phyloP scores from a whole-genome alignment of 2,797 vertebrate species.

The Natrix natrix region DNA sequence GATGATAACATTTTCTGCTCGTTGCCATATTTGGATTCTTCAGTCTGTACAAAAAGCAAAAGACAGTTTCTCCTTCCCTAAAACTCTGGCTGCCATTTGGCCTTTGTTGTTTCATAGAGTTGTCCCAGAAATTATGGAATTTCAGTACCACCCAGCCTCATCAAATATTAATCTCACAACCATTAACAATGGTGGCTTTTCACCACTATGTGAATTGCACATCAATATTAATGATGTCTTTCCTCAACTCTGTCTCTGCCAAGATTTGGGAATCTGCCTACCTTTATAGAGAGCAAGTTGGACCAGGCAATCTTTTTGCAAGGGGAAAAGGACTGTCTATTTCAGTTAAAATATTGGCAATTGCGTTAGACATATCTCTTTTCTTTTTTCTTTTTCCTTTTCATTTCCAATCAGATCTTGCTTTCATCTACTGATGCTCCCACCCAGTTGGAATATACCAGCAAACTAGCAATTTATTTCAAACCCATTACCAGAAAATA shows the following conservation, averaged over 20 bases:
- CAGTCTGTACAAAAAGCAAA: conserved; percentile 5
- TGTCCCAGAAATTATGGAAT: conserved; percentile 56
- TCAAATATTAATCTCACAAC: conserved; percentile 66
- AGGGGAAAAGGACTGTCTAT: conserved; percentile 17
- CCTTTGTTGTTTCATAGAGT: conserved; percentile 41
- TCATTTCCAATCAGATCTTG: conserved; percentile 23
- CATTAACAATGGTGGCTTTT: conserved; percentile 61
- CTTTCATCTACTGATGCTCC: conserved; percentile 39
- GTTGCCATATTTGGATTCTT: conserved; percentile 12
- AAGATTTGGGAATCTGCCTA: conserved; percentile 55
- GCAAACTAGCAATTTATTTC: conserved; percentile 44
- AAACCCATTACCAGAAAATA: conserved; percentile 45
- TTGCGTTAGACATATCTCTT: conserved; percentile 32
- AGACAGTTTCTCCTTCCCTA: background rate
- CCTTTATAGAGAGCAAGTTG: conserved; percentile 48
- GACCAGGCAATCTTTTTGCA: conserved; percentile 32
- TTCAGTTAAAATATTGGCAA: conserved; percentile 44
- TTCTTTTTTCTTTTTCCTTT: background rate
- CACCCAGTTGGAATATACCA: conserved; percentile 27
- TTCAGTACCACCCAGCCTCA: conserved; percentile 49
- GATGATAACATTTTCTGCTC: background rate
- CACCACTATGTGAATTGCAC: conserved; percentile 58
- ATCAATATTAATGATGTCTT: conserved; percentile 72
- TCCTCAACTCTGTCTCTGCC: conserved; percentile 49
- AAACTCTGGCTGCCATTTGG: conserved; percentile 15